Evolutionary conservation across 2,888 invertebrate species (phyloP), one percentile per base, ranked within the genome.

Genomic region (Peribatodes rhomboidaria): DNA sequence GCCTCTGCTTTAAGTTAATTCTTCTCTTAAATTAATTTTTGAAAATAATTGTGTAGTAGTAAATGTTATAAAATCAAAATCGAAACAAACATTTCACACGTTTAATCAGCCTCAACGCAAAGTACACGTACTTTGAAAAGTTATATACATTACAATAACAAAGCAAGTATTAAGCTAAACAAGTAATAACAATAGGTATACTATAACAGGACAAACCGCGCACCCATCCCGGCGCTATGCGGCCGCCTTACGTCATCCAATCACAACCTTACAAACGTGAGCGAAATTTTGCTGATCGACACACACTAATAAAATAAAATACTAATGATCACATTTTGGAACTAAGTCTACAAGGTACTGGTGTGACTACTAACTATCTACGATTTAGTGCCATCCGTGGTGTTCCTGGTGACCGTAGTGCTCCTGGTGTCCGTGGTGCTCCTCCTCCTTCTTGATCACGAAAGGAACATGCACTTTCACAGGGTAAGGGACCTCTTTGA

Each of bases 401-500:
- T 56, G 52, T 22, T 66, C 65, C 22, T 85, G 79, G 52, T 92
- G 87, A 37, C 83, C 79, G 33, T 83, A 82, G 41, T 81, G 74
- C 64, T 91, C 87, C 55, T 92, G 88, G 57, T 90, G 86, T 33
- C 81, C 77, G 64, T 91, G 88, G 67, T 94, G 90, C 52, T 94
- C 94, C 66, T 92, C 89, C 70, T 94, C 94, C 56, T 95, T 92
- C 82, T 95, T 95, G 56, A 96, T 87, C 75, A 94, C 94, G 22
- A 94, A 92, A 63, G 96, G 96, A 20, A 96, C 95, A 74, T 96
- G 96, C 57, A 96, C 95, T 86, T 96, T 96, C n/a, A 96, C 96
- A 27, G 97, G 96, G 80, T 95, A 95, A 16, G 97, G 96, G 44
- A 97, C 95, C 82, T 96, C 96, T 78, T 96, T 97, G 72, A 96